phyloP scores from a whole-genome alignment of 2,888 invertebrate species.

The Cordilura impudica region DNA sequence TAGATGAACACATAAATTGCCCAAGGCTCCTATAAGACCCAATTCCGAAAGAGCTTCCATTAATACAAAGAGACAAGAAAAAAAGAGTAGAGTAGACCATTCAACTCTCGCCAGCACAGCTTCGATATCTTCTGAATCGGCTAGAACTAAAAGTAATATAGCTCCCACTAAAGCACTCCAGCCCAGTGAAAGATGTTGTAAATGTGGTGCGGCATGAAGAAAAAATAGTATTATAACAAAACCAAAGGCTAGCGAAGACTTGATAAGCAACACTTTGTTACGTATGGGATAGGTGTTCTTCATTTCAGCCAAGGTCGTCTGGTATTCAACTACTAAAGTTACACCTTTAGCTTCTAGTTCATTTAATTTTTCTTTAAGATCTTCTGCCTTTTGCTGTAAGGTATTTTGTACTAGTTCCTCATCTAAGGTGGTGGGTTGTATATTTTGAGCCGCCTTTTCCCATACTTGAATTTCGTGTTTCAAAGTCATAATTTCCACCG shows the following conservation, averaged over 20 bases:
- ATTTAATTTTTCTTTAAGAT: constrained; percentile 81
- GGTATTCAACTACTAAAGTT: constrained; percentile 80
- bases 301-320: constrained; percentile 80
- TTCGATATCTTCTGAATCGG: constrained; percentile 87
- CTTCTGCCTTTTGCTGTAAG: constrained; percentile 84
- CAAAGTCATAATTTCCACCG: constrained; percentile 82
- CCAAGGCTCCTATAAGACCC: constrained; percentile 89
- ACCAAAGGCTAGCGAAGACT: constrained; percentile 84
- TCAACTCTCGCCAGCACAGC: constrained; percentile 89
- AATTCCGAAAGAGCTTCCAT: constrained; percentile 91
- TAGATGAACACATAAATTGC: constrained; percentile 82
- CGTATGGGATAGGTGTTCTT: constrained; percentile 86
- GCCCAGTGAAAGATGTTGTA: constrained; percentile 86
- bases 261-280: constrained; percentile 85
- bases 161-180: constrained; percentile 92
- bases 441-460: constrained; percentile 85
- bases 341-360: constrained; percentile 77
- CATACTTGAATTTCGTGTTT: constrained; percentile 89
- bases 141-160: constrained; percentile 85
- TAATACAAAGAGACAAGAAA: constrained; percentile 91
- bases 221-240: constrained; percentile 89
- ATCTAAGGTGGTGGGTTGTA: constrained; percentile 88
- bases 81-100: constrained; percentile 93
- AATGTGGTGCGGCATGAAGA: constrained; percentile 86
- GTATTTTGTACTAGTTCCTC: constrained; percentile 88